Evolutionary conservation across 64 coral and sea anemone species (phyloP).

Genomic region (Exaiptasia diaphana): DNA sequence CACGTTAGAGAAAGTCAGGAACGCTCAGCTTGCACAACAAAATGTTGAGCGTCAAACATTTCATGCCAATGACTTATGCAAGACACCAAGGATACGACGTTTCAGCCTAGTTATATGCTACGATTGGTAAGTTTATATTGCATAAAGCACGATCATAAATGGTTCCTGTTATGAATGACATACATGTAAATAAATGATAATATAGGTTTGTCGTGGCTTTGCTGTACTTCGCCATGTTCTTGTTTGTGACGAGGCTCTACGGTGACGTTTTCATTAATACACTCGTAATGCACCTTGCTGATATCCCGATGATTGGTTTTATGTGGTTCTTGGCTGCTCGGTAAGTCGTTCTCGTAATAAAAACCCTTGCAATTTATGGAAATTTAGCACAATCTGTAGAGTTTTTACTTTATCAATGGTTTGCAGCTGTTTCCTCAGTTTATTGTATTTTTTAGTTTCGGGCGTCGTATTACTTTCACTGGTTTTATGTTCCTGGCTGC

Average conservation of each 20-base stretch:
- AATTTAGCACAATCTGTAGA: too few species aligned
- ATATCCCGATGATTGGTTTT: background rate
- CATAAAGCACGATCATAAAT: background rate
- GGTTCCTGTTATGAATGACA: background rate
- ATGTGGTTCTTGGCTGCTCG: background rate
- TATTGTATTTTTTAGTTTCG: slow-evolving; percentile 21
- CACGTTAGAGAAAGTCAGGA: background rate
- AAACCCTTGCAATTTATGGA: too few species aligned
- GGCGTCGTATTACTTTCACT: slow-evolving; percentile 7
- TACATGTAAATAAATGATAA: background rate
- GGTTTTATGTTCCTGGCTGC: background rate
- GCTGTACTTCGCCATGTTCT: background rate
- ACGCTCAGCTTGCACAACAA: background rate
- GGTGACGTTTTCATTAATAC: background rate
- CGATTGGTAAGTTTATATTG: slow-evolving; percentile 2
- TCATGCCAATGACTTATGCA: background rate
- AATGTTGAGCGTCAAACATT: background rate
- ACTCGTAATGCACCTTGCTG: background rate
- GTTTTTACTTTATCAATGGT: too few species aligned
- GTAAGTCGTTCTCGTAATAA: too few species aligned
- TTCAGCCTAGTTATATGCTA: slow-evolving; percentile 19
- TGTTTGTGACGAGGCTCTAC: background rate
- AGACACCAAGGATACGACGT: slow-evolving; percentile 20
- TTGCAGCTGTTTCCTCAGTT: too few species aligned
- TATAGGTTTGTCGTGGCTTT: background rate